Evolutionary conservation across 2,888 invertebrate species (phyloP).

Genomic region (Acholoe squamosa): DNA sequence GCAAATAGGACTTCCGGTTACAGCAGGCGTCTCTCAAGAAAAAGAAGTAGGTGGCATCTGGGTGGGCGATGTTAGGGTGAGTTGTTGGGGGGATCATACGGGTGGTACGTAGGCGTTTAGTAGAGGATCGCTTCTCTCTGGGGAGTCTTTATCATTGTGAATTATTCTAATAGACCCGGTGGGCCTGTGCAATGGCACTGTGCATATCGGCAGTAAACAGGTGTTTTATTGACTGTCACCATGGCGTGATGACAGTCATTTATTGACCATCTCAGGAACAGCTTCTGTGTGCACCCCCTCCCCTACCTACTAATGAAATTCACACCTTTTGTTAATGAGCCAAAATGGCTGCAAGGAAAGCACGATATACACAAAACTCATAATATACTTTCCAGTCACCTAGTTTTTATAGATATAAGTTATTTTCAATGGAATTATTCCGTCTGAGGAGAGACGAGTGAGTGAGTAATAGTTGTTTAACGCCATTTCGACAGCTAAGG

Average conservation of each 20-base stretch:
- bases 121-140: not conserved
- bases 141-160: slow-evolving; percentile 37
- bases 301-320: not conserved
- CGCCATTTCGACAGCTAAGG: no score
- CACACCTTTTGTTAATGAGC: not conserved
- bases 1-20: slow-evolving; percentile 42
- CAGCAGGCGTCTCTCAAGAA: slow-evolving; percentile 40
- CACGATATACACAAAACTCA: no score
- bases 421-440: no score
- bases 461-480: no score
- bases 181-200: not conserved
- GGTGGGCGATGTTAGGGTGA: not conserved
- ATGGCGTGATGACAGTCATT: slow-evolving; percentile 22
- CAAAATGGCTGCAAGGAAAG: not conserved
- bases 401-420: no score
- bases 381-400: no score
- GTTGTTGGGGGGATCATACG: not conserved
- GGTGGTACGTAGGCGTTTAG: not conserved
- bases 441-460: not conserved
- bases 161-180: slow-evolving; percentile 36
- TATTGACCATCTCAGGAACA: not conserved
- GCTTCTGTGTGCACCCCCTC: no score
- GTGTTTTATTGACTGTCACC: not conserved
- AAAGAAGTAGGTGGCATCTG: slow-evolving; percentile 18
- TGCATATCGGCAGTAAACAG: slow-evolving; percentile 20